Evolutionary conservation across 2,797 vertebrate species (phyloP), one percentile per base, ranked within the genome.

Genomic region (Anguilla pacifica): DNA sequence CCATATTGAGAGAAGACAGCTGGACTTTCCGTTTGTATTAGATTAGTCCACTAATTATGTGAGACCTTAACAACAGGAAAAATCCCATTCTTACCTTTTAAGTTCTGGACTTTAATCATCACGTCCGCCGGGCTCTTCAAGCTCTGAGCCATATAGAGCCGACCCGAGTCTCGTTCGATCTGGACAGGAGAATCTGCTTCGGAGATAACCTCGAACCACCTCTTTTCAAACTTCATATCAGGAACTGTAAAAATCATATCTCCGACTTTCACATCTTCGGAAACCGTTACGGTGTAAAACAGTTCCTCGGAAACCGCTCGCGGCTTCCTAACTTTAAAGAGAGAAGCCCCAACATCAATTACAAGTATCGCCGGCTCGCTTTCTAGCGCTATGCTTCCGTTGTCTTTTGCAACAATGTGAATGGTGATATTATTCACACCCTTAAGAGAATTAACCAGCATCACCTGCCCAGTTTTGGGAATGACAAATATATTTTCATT

Each of bases 241-340:
- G 97, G 97, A 3, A 98, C 93, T 6, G 96, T 97, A 94, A 97
- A 98, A 28, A 98, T 93, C 88, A 97, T 88, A 88, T 97, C 97
- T 4, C 97, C 97, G 74, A 95, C 92, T 35, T 93, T 87, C 10
- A 93, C 94, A 46, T 95, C 94, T 31, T 93, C 94, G 0, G 96
- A 93, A 19, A 97, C 94, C 0, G 92, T 93, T 35, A 97, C 96
- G 0, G 94, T 95, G 94, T 97, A 97, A 82, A 89, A 93, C 49
- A 93, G 90, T 83, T 96, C 95, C 82, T 94, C 93, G n/a, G 93
- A 89, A 39, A 95, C 92, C 3, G 94, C 92, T 53, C 96, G 92
- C 35, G 93, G 89, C 57, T 61, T 91, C 85, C 96, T 89, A 19
- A 91, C 86, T 86, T 88, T 11, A 83, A 86, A 82, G 3, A 87